Evolutionary conservation across 2,888 invertebrate species (phyloP).

Genomic region (Plagodis dolabraria): DNA sequence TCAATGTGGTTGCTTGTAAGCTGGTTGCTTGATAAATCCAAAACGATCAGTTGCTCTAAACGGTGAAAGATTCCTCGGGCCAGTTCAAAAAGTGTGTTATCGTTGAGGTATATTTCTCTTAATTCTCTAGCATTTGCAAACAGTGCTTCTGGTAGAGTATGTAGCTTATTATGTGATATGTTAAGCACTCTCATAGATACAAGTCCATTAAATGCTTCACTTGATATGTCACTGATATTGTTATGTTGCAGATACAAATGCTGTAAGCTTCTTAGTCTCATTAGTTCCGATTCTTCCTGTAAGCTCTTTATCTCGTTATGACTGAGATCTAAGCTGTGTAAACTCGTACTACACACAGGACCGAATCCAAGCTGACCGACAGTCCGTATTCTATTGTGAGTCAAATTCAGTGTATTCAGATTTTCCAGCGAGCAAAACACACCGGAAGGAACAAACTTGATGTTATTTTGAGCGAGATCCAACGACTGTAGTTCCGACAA

Average conservation of each 20-base stretch:
- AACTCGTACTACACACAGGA: slow-evolving; percentile 87
- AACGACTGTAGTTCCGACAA: slow-evolving; percentile 91
- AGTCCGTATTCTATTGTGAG: slow-evolving; percentile 92
- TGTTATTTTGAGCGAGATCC: slow-evolving; percentile 93
- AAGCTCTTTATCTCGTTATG: slow-evolving; percentile 90
- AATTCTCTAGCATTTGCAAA: slow-evolving; percentile 93
- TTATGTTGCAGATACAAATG: slow-evolving; percentile 93
- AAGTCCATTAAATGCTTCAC: slow-evolving; percentile 91
- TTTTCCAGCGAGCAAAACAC: slow-evolving; percentile 92
- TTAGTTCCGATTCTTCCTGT: slow-evolving; percentile 90
- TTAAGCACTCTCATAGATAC: slow-evolving; percentile 92
- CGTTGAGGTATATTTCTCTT: slow-evolving; percentile 92
- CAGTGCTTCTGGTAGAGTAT: slow-evolving; percentile 91
- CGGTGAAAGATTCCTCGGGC: slow-evolving; percentile 93
- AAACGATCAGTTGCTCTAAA: slow-evolving; percentile 92
- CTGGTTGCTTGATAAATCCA: slow-evolving; percentile 94
- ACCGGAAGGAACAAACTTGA: slow-evolving; percentile 91
- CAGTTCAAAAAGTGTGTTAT: slow-evolving; percentile 93
- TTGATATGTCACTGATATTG: slow-evolving; percentile 91
- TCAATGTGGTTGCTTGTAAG: slow-evolving; percentile 93
- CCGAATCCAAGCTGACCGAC: slow-evolving; percentile 91
- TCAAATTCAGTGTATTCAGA: slow-evolving; percentile 93
- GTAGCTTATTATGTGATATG: slow-evolving; percentile 93
- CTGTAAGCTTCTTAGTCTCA: slow-evolving; percentile 90
- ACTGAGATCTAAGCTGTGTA: slow-evolving; percentile 92